Evolutionary conservation across 1,140 invertebrate species (phyloP), one percentile per base, ranked within the genome.

Genomic region (Orius laevigatus): DNA sequence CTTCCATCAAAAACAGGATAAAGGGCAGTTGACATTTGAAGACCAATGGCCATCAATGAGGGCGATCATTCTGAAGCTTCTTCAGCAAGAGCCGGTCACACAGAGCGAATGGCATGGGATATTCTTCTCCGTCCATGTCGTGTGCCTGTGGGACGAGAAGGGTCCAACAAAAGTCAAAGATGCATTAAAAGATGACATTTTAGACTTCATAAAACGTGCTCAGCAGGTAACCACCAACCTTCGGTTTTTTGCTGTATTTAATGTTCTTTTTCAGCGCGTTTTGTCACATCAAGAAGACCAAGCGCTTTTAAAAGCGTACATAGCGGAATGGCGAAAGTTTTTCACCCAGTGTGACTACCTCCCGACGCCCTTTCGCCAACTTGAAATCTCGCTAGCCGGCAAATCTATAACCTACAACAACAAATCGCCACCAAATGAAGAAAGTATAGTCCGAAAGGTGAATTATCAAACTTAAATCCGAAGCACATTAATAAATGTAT

Each of bases 331-430:
- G 93, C 74, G 87, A 36, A 95, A 94, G 60, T 98, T 97, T 70
- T 96, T 96, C 63, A 90, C 90, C 5, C 92, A 97, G 63, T 96
- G 92, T 66, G 84, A 88, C 63, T 97, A 95, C 69, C 69, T 97
- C 56, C 92, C 93, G 3, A 89, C 91, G 53, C 93, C 93, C 9
- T 98, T 98, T 71, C 76, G 81, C 40, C 89, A 92, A 64, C 68
- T 97, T 52, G 92, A 96, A 70, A 77, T 77, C 51, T 78, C 84
- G 48, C 72, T 88, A 15, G 67, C 71, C 19, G 75, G 74, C 10
- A 78, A 78, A 62, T 62, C 71, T 41, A 70, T 63, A 55, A 67
- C 63, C 38, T 70, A 66, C 56, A 63, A 70, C 39, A 73, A 80
- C 61, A 83, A 85, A 61, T 84, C 83, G 58, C 75, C 74, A 57